A percentile compares a stretch with the other conserved stretches of the same genome.
phyloP scores from a whole-genome alignment of 2,797 vertebrate species.

The Sternotherus odoratus region DNA sequence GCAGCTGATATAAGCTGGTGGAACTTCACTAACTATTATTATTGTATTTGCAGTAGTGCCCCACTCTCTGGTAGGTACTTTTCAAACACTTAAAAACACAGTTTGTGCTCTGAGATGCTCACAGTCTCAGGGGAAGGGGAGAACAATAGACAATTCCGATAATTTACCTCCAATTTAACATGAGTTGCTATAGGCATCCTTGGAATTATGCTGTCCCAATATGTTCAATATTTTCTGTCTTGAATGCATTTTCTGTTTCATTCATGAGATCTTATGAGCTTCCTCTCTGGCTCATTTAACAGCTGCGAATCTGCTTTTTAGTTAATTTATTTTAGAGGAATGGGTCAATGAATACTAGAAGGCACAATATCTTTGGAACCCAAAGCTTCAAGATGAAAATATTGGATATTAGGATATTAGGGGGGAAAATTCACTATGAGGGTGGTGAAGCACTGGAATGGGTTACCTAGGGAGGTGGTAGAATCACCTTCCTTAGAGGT shows the following conservation, averaged over 20 bases:
- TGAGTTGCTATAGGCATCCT: background rate
- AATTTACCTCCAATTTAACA: background rate
- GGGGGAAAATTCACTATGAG: too few relatives aligned
- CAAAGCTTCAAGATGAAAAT: background rate
- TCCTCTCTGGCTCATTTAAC: slow-evolving; percentile 7
- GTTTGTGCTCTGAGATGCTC: background rate
- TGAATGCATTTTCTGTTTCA: background rate
- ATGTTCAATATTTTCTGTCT: background rate
- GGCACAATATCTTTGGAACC: slow-evolving; percentile 26
- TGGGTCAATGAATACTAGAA: background rate
- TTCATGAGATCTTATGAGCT: background rate
- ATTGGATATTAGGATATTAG: too few relatives aligned
- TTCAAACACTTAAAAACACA: background rate
- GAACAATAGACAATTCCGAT: background rate
- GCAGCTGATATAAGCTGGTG: background rate
- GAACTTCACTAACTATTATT: background rate
- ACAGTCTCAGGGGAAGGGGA: fast-evolving
- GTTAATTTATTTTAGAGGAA: slow-evolving; percentile 14
- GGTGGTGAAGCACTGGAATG: too few relatives aligned
- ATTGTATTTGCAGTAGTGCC: background rate
- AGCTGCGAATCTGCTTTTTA: background rate
- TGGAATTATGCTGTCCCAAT: fast-evolving
- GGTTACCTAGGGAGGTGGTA: too few relatives aligned
- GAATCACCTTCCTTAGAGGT: too few relatives aligned
- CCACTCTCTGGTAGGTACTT: background rate